Evolutionary conservation across 2,888 invertebrate species (phyloP), one percentile per base, ranked within the genome.

Genomic region (Sclerodermus sp.): DNA sequence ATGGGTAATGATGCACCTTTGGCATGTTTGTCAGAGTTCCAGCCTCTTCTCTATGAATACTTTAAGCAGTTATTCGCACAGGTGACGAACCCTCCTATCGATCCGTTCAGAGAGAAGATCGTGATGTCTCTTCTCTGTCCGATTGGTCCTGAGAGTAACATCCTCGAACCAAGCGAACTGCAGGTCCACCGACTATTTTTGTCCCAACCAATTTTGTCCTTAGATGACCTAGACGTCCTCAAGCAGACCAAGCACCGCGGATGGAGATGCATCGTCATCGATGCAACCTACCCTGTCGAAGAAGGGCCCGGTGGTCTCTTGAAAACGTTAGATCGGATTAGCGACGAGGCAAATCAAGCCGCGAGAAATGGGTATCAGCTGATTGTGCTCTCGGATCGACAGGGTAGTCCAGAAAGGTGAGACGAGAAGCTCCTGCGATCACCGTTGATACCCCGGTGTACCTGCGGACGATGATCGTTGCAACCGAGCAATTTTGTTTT

Each of bases 1-100:
- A 99, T 99, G 99, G 99, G 99, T 51, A 99, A 99, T 79, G 99
- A 99, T 80, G 93, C 93, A 0, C 98, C 99, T 0, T 81, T 99
- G 62, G 99, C 99, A 8, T 99, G 99, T 70, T 85, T 99, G 18
- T 99, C 98, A 1, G 84, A 87, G 76, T 97, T 93, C 82, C 93
- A 96, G 75, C 99, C 99, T 8, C 82, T 97, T 51, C 85, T 93
- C 1, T 99, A 96, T 79, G 94, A 94, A 66, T 99, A 99, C 80
- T 99, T 99, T 83, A 98, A 99, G 76, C 99, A 99, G 77, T 83
- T 98, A 40, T 99, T 99, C 80, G 99, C 99, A 31, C 99, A 99
- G 84, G 85, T 96, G 65, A 99, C 99, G 66, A 99, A 99, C 82
- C 99, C 99, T 4, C 99, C 99, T 3, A 98, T 99, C 64, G 99